phyloP scores from a whole-genome alignment of 2,113 vertebrate genomes.

The Actenoides lindsayi region DNA sequence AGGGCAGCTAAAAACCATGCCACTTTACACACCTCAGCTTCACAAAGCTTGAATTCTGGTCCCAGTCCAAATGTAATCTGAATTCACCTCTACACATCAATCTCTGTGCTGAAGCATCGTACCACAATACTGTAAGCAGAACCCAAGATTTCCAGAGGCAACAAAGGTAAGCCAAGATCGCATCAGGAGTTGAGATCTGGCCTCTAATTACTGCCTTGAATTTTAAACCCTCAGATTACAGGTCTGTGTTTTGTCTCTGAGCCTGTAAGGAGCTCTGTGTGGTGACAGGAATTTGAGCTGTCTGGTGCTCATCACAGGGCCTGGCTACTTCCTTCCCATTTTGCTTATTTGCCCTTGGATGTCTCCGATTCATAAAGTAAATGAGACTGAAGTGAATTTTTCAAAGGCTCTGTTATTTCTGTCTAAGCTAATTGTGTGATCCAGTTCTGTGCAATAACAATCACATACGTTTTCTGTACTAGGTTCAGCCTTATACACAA shows the following conservation, averaged over 20 bases:
- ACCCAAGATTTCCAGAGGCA: neutral
- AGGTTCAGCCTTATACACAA: constrained; percentile 59
- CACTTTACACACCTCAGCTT: neutral
- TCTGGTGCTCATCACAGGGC: neutral
- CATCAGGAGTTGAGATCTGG: neutral
- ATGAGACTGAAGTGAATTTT: neutral
- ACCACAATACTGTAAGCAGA: neutral
- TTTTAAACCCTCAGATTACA: neutral
- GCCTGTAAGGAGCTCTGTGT: neutral
- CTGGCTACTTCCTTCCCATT: neutral
- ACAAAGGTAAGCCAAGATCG: neutral
- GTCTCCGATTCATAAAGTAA: constrained; percentile 19
- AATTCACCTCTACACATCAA: neutral
- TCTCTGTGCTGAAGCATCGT: neutral
- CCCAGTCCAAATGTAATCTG: neutral
- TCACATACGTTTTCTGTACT: constrained; percentile 68
- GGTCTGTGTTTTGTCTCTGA: neutral
- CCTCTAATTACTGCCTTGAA: neutral
- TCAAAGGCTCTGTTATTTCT: constrained; percentile 16
- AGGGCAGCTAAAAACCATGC: neutral
- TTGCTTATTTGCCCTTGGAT: neutral
- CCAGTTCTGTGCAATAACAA: constrained; percentile 44
- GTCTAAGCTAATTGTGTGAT: constrained; percentile 48
- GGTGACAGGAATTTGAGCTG: neutral
- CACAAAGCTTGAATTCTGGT: neutral